Evolutionary conservation across 2,113 vertebrate genomes (phyloP), one percentile per base, ranked within the genome.

Genomic region (Psettodes erumei): DNA sequence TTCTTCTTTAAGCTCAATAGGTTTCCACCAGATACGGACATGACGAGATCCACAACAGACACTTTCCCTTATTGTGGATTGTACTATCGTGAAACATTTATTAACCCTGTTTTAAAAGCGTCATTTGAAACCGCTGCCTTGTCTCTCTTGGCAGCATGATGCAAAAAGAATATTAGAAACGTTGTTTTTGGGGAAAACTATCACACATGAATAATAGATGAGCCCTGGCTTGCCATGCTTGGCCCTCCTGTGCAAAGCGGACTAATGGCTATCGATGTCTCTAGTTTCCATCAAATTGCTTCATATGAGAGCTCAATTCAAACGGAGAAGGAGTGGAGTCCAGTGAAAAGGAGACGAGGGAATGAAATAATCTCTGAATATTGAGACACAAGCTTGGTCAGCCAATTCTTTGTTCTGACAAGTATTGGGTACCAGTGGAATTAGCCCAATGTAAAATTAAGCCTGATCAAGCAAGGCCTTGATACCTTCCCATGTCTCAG

Each of bases 231-330:
- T 76, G 53, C 86, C 81, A 71, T 77, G 89, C 85, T 90, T 74
- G 64, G 82, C 78, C 77, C 80, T 86, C 71, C 67, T 81, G 84
- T 71, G 85, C 76, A 81, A 83, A 84, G 67, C 81, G 0, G 55
- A 50, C 83, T 89, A 90, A 90, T 90, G 89, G 88, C 89, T 87
- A 90, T 91, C 84, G 73, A 89, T 88, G 91, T 90, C 86, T 90
- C 84, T 19, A 16, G 81, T 86, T 90, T 91, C 86, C 82, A 77
- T 91, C 87, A 90, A 89, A 91, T 86, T 88, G 86, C 74, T 88
- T 81, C 79, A 82, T 75, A 87, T 78, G 79, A 84, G 82, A 88
- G 88, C 85, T 79, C 83, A 84, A 79, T 86, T 75, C 76, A 89
- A 88, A 89, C 0, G 42, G 79, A 62, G 76, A 69, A 86, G 79